Evolutionary conservation across 2,113 vertebrate species (phyloP).

Genomic region (Malaclemys terrapin): DNA sequence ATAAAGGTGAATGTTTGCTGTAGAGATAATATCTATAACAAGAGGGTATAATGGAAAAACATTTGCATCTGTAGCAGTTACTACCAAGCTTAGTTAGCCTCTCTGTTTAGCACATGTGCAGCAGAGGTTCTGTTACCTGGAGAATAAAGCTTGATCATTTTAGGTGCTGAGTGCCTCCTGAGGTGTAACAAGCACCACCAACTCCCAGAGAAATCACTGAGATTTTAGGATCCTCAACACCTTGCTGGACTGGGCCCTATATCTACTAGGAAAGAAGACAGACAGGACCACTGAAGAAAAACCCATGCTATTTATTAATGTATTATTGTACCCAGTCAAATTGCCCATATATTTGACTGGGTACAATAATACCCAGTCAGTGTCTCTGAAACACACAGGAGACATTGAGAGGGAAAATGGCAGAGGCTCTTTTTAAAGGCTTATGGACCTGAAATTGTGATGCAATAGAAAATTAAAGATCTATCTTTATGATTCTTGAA

Average conservation of each 20-base stretch:
- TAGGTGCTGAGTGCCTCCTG: background rate
- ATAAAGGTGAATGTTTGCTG: background rate
- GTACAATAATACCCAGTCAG: too few relatives aligned
- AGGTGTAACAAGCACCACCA: background rate
- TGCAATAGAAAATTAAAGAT: background rate
- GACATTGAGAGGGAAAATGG: background rate
- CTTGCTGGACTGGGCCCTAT: background rate
- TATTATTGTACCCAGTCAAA: background rate
- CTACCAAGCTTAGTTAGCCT: slow-evolving; percentile 58
- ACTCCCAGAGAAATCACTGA: background rate
- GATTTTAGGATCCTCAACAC: background rate
- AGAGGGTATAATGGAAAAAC: background rate
- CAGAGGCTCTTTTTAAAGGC: background rate
- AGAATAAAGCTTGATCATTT: background rate
- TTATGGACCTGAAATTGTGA: background rate
- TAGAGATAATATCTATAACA: background rate
- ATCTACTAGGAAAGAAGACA: background rate
- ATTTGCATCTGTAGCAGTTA: background rate
- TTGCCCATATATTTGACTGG: background rate
- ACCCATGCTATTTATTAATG: background rate
- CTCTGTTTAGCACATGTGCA: slow-evolving; percentile 40
- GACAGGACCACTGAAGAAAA: background rate
- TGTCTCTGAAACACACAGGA: background rate
- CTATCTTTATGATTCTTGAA: background rate
- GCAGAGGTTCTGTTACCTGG: background rate